Percentiles rank a stretch among this genome's conserved stretches.
These are phyloP conservation scores for Apodemus sylvaticus DNA, from an alignment of 2,113 vertebrate genomes.

Conservation along the genomic window DNA sequence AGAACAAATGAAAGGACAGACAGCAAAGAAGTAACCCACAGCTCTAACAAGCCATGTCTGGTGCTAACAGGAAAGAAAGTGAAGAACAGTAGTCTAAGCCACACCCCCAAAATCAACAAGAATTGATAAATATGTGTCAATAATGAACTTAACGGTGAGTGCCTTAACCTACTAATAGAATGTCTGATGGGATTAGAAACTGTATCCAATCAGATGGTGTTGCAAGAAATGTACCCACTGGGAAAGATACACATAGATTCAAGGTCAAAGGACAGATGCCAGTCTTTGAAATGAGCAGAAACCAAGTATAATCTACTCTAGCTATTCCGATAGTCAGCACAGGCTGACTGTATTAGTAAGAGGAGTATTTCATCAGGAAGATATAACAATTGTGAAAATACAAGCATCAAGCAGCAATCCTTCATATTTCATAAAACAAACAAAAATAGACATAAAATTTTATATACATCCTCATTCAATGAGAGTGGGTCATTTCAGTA, in stretches of 20 bases:
- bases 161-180: not conserved
- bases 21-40: not conserved
- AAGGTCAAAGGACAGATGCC: not conserved
- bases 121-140: not conserved
- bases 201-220: not conserved
- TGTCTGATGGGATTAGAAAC: not conserved
- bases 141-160: not conserved
- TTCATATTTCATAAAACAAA: not conserved
- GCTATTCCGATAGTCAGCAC: not conserved
- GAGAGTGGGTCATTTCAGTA: not conserved
- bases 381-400: not conserved
- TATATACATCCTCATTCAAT: not conserved
- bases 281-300: not conserved
- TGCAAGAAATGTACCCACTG: not conserved
- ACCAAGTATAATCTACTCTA: not conserved
- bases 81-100: not conserved
- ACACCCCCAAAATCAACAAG: not conserved
- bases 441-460: not conserved
- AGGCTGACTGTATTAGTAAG: not conserved
- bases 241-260: not conserved
- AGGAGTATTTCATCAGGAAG: not conserved
- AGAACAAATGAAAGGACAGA: not conserved
- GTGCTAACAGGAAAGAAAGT: not conserved
- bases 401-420: not conserved
- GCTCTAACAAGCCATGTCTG: not conserved